Evolutionary conservation across 2,888 invertebrate species (phyloP), one percentile per base, ranked within the genome.

Genomic region (Athalia cordata): DNA sequence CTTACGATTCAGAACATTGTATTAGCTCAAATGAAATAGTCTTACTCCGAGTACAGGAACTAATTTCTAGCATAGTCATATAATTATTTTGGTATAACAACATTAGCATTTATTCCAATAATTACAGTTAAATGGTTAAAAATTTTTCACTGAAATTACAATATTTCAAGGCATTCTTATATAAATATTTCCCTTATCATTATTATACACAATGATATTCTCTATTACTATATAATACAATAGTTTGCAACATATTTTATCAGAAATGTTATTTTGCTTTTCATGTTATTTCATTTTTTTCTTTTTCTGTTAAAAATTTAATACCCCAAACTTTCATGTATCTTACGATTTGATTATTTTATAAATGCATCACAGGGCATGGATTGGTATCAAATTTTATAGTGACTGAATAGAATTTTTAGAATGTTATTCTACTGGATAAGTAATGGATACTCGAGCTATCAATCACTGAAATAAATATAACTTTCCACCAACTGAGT

Each of bases 21-120:
- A 78, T 85, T 11, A 89, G 88, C 52, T 83, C 83, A 0, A 88
- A 88, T 74, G 85, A 85, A 72, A 87, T 87, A 66, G 84, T 90
- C 78, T 82, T 90, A 55, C 84, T 79, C 57, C 86, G 87, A 83
- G 84, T 90, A 81, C 87, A 87, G 79, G 83, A 81, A 68, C 83
- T 87, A 49, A 67, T 86, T 29, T 81, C 82, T 29, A 67, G 81
- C 75, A 29, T 80, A n/a, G 13, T 15, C 4, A 47, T 8, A 52
- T 72, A 13, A 72, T 59, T 55, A 29, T 43, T 72, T 43, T 29
- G 49, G 62, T 75, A 62, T 75, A 75, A 75, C 62, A 75, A 75
- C 52, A 64, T 75, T 64, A 52, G 75, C 62, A 75, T 75, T 75
- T 75, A 75, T 75, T 75, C 62, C 43, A 75, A 49, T 75, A 64